Percentiles rank a stretch among this genome's conserved stretches.
Conservation (phyloP, 2,797 vertebrate genomes). For the Coccyzus lansbergi region DNA sequence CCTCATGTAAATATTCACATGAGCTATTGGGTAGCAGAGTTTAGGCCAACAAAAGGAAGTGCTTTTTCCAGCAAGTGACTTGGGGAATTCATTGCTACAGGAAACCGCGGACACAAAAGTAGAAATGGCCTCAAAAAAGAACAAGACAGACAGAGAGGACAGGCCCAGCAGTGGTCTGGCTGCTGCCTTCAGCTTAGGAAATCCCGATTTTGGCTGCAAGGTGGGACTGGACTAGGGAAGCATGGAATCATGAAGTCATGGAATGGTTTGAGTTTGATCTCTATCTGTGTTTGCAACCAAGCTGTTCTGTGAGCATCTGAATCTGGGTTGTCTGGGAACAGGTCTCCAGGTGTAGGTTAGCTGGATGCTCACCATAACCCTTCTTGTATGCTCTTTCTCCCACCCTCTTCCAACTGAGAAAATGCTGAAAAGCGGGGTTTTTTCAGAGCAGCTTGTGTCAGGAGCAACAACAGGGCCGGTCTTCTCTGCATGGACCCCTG, state of each 20-base stretch:
- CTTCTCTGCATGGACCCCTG: neutral
- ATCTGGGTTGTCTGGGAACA: neutral
- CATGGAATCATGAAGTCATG: too few relatives aligned
- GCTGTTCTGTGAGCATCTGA: neutral
- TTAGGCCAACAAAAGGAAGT: constrained; percentile 26
- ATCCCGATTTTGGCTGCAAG: neutral
- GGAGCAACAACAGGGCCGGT: neutral
- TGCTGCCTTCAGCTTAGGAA: constrained; percentile 3
- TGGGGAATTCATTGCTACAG: constrained; percentile 6
- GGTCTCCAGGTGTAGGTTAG: neutral
- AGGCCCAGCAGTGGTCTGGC: neutral
- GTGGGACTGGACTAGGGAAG: too few relatives aligned
- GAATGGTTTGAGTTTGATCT: neutral
- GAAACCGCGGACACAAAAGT: neutral
- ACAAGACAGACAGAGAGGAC: neutral
- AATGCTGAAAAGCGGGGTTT: neutral
- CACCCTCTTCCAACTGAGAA: neutral
- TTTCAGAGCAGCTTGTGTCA: neutral
- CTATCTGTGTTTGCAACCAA: neutral
- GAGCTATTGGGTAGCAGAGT: neutral
- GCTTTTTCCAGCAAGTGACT: neutral
- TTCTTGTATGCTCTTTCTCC: neutral
- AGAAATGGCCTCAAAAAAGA: neutral
- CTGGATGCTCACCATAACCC: neutral
- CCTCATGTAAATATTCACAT: neutral